Percentiles rank a stretch among this genome's conserved stretches.
Conservation (phyloP, 2,888 invertebrate genomes). For the Coronaproctus castanopsis region DNA sequence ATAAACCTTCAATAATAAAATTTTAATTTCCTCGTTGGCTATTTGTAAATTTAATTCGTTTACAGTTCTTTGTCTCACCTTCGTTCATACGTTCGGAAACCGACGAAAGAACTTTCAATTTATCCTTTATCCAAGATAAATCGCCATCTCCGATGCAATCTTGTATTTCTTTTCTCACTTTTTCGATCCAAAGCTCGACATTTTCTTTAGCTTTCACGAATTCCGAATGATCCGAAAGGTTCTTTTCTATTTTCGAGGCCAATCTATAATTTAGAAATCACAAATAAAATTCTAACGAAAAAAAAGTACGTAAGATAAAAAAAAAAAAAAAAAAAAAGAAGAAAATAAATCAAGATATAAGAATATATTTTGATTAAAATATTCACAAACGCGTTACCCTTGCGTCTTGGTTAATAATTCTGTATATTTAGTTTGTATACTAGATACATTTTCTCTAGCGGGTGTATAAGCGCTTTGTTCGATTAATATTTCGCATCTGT, state of each 20-base stretch:
- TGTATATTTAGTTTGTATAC: conserved; percentile 61
- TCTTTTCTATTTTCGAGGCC: conserved; percentile 71
- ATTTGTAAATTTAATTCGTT: too few species aligned
- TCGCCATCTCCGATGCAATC: conserved; percentile 67
- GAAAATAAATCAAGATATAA: not conserved
- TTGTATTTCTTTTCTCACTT: conserved; percentile 59
- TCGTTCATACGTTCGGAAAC: conserved; percentile 52
- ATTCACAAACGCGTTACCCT: conserved; percentile 28
- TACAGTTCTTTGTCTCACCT: too few species aligned
- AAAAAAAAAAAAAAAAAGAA: not conserved
- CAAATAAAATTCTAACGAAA: conserved; percentile 3
- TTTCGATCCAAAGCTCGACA: conserved; percentile 61
- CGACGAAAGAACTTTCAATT: conserved; percentile 49
- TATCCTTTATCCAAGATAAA: conserved; percentile 50
- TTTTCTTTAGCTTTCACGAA: conserved; percentile 69
- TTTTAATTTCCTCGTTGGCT: too few species aligned
- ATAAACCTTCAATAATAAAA: too few species aligned
- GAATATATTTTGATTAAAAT: not conserved
- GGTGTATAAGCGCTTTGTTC: conserved; percentile 66
- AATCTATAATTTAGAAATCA: conserved; percentile 27
- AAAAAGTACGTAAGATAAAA: not conserved
- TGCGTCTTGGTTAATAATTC: conserved; percentile 57
- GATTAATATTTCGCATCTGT: conserved; percentile 67
- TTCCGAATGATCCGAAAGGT: conserved; percentile 73
- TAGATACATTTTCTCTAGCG: conserved; percentile 69